Evolutionary conservation across 2,113 vertebrate genomes (phyloP).

Genomic region (Lepisosteus oculatus): DNA sequence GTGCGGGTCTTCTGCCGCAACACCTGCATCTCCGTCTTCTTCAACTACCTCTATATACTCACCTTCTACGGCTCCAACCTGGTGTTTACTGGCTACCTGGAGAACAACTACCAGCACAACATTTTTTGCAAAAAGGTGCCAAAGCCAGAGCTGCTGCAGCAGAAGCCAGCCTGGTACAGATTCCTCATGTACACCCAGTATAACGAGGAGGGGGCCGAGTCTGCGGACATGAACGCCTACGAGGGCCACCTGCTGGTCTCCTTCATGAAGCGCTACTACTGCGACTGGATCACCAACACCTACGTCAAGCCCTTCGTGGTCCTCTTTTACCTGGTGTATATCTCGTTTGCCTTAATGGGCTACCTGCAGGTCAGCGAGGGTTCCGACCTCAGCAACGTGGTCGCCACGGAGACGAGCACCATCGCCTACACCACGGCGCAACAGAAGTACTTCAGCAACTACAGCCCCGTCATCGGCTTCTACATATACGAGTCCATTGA

Average conservation of each 20-base stretch:
- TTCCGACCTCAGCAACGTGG: conserved; percentile 91
- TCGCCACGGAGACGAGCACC: conserved; percentile 92
- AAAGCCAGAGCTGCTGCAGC: conserved; percentile 87
- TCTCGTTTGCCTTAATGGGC: conserved; percentile 99
- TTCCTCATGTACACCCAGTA: conserved; percentile 94
- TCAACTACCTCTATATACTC: conserved; percentile 96
- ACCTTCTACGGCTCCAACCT: conserved; percentile 97
- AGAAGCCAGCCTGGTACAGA: conserved; percentile 94
- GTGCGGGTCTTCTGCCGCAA: conserved; percentile 96
- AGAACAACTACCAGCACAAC: conserved; percentile 97
- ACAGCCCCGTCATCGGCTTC: conserved; percentile 96
- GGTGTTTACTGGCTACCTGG: conserved; percentile 96
- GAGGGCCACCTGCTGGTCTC: conserved; percentile 94
- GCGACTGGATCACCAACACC: conserved; percentile 99
- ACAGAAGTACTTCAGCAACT: conserved; percentile 96
- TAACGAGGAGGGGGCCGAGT: conserved; percentile 77
- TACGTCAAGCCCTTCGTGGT: conserved; percentile 98
- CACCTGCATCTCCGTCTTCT: conserved; percentile 87
- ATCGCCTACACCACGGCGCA: conserved; percentile 90
- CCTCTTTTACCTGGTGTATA: conserved; percentile 97
- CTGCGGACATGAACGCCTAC: conserved; percentile 77
- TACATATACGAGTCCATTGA: conserved; percentile 98
- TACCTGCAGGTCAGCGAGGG: conserved; percentile 97
- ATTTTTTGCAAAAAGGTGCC: conserved; percentile 95
- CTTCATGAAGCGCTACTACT: conserved; percentile 94